Conservation (phyloP, 2,113 vertebrate species). For the Pica pica region DNA sequence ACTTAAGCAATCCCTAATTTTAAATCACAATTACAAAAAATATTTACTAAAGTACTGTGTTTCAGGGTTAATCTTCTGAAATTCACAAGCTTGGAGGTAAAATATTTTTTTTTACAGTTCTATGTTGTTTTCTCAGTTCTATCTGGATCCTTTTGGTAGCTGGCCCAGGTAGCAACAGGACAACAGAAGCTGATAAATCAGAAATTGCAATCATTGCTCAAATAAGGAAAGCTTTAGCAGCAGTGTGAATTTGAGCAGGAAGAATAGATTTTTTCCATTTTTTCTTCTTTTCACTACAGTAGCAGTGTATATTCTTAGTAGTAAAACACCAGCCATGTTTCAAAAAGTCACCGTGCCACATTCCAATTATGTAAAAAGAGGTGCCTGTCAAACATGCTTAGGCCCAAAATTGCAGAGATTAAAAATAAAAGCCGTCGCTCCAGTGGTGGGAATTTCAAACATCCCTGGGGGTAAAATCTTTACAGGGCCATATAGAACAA, state of each 20-base stretch:
- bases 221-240: neutral
- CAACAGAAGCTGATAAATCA: neutral
- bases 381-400: neutral
- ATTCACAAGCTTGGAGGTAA: neutral
- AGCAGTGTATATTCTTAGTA: neutral
- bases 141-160: neutral
- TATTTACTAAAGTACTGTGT: neutral
- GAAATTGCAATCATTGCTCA: neutral
- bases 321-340: neutral
- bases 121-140: neutral
- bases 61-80: neutral
- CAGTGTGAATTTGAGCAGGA: neutral
- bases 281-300: neutral
- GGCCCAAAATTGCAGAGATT: neutral
- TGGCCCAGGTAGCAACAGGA: neutral
- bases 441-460: neutral
- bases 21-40: neutral
- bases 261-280: neutral
- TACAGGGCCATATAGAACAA: neutral
- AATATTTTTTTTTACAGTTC: neutral
- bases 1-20: neutral
- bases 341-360: neutral
- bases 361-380: neutral
- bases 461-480: neutral
- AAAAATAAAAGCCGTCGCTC: neutral